Evolutionary conservation across 2,113 vertebrate genomes (phyloP).

Genomic region (Corynorhinus townsendii): DNA sequence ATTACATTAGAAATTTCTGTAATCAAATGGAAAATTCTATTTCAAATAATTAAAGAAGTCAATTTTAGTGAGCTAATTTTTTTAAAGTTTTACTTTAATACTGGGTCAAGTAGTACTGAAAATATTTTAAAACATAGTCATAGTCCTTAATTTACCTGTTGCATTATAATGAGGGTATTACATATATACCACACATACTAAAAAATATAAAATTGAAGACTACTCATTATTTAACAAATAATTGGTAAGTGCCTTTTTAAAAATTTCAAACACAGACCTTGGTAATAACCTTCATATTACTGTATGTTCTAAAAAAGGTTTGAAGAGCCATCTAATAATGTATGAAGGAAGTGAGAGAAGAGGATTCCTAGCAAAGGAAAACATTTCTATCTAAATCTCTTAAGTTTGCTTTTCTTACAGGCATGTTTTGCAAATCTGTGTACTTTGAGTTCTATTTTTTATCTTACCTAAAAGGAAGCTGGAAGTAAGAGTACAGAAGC

Average conservation of each 20-base stretch:
- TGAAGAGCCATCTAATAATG: neutral
- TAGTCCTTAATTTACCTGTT: neutral
- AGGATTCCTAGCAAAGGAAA: neutral
- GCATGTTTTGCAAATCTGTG: neutral
- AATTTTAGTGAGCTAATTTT: neutral
- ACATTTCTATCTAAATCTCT: neutral
- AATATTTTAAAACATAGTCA: neutral
- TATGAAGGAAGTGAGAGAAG: neutral
- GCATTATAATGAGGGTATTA: neutral
- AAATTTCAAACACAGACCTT: neutral
- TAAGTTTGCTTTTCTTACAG: neutral
- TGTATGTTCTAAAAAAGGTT: neutral
- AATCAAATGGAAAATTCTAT: neutral
- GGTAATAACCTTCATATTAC: neutral
- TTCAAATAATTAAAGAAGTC: neutral
- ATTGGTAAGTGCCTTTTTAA: neutral
- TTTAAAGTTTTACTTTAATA: neutral
- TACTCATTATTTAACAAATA: slow-evolving; percentile 5
- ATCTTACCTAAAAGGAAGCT: neutral
- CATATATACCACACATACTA: neutral
- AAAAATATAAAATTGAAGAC: neutral
- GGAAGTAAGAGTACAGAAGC: neutral
- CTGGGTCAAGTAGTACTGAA: neutral
- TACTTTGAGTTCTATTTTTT: neutral
- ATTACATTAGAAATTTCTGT: slow-evolving; percentile 18